Conservation (phyloP, 2,888 invertebrate species). For the Chymomyza fuscimana region DNA sequence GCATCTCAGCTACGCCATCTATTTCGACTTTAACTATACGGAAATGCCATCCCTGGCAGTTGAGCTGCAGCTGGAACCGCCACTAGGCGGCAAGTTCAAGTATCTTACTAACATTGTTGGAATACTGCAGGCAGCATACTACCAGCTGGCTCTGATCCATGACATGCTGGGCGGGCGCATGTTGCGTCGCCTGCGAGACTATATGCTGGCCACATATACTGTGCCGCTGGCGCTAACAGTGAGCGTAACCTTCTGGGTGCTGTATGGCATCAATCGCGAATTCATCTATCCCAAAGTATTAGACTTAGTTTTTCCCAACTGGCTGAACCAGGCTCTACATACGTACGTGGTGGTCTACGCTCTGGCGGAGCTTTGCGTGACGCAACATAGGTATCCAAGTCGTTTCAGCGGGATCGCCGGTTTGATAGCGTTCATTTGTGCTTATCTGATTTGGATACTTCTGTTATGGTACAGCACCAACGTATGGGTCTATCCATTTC, state of each 20-base stretch:
- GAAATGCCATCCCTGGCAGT: slow-evolving; percentile 38
- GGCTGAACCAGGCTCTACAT: slow-evolving; percentile 54
- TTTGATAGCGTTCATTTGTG: slow-evolving; percentile 15
- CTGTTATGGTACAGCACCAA: slow-evolving; percentile 26
- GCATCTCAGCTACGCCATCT: slow-evolving; percentile 42
- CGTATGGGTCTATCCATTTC: slow-evolving; percentile 52
- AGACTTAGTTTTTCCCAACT: slow-evolving; percentile 39
- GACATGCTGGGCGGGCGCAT: slow-evolving; percentile 19
- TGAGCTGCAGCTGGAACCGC: slow-evolving; percentile 24
- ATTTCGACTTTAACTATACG: slow-evolving; percentile 33
- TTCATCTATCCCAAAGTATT: slow-evolving; percentile 33
- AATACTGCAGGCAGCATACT: slow-evolving; percentile 42
- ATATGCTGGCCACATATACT: slow-evolving; percentile 35
- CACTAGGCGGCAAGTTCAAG: slow-evolving; percentile 56
- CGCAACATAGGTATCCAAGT: slow-evolving; percentile 41
- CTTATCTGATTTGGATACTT: slow-evolving; percentile 43
- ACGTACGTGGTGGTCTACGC: slow-evolving; percentile 30
- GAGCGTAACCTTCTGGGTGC: slow-evolving; percentile 47
- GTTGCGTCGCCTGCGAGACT: slow-evolving; percentile 33
- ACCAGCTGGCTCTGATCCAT: slow-evolving; percentile 32
- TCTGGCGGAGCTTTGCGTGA: slow-evolving; percentile 25
- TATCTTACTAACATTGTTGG: slow-evolving; percentile 49
- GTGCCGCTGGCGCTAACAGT: slow-evolving; percentile 42
- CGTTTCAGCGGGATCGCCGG: slow-evolving; percentile 13
- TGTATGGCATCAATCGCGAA: slow-evolving; percentile 28